These are phyloP conservation scores for Leucopsar rothschildi DNA, from an alignment of 2,113 vertebrate species.

Conservation along the genomic window DNA sequence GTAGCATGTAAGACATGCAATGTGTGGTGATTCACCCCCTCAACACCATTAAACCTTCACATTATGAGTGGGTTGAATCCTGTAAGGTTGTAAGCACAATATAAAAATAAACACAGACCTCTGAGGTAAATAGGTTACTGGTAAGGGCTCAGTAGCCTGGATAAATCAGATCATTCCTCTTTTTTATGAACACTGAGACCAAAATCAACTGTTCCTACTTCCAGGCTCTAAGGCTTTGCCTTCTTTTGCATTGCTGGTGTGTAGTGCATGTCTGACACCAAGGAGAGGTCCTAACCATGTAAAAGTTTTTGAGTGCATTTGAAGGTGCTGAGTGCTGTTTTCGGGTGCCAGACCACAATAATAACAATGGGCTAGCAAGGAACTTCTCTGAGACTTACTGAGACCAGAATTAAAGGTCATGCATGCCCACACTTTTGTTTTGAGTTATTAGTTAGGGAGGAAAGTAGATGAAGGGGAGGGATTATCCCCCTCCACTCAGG, in stretches of 20 bases:
- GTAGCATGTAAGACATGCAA: neutral
- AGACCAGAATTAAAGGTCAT: neutral
- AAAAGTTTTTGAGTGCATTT: neutral
- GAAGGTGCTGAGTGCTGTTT: neutral
- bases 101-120: constrained; percentile 42
- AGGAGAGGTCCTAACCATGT: neutral
- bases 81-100: neutral
- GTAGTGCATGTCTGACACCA: neutral
- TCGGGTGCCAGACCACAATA: neutral
- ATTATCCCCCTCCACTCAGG: neutral
- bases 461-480: neutral
- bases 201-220: neutral
- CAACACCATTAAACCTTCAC: neutral
- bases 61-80: constrained; percentile 32
- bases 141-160: neutral
- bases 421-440: neutral
- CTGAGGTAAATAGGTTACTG: neutral
- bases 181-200: neutral
- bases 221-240: neutral
- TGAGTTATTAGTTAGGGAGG: neutral
- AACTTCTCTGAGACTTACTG: neutral
- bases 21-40: neutral
- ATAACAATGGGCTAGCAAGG: neutral
- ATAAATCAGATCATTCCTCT: constrained; percentile 26
- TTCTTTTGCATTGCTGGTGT: accelerated